A percentile compares a stretch with the other conserved stretches of the same genome.
These are phyloP conservation scores for Drosophila grimshawi DNA, from an alignment of 1,140 invertebrate species.

Conservation along the genomic window DNA sequence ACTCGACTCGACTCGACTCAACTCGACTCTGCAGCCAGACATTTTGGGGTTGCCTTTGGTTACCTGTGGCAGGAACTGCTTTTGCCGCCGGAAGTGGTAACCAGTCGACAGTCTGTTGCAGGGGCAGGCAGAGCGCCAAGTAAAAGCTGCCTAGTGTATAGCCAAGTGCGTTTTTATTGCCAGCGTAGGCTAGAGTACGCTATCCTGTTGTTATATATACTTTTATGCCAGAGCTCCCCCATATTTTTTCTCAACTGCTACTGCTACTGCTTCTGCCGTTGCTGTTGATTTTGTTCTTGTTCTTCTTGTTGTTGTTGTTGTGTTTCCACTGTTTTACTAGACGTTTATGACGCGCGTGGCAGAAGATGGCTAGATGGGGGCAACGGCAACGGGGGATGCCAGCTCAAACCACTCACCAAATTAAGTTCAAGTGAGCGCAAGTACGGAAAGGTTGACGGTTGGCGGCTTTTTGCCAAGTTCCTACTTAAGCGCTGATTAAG, in stretches of 20 bases:
- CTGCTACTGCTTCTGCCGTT: background rate
- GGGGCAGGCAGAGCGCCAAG: constrained; percentile 1
- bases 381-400: background rate
- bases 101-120: constrained; percentile 31
- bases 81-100: constrained; percentile 56
- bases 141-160: constrained; percentile 22
- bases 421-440: constrained; percentile 58
- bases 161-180: constrained; percentile 60
- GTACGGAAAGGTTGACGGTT: constrained; percentile 44
- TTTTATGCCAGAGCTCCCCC: background rate
- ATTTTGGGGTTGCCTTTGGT: constrained; percentile 58
- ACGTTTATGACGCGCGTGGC: constrained; percentile 37
- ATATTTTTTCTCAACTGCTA: background rate
- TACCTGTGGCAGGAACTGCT: constrained; percentile 58
- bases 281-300: background rate
- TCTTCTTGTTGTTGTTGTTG: constrained; percentile 3
- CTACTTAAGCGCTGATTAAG: constrained; percentile 54
- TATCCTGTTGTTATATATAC: constrained; percentile 4
- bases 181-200: constrained; percentile 30
- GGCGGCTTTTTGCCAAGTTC: constrained; percentile 33
- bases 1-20: background rate
- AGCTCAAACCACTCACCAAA: constrained; percentile 52
- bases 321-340: constrained; percentile 19
- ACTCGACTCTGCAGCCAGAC: constrained; percentile 34
- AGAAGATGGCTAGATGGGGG: background rate